Base-by-base conservation (phyloP, 2,113 vertebrate species). In the Psophia crepitans region DNA sequence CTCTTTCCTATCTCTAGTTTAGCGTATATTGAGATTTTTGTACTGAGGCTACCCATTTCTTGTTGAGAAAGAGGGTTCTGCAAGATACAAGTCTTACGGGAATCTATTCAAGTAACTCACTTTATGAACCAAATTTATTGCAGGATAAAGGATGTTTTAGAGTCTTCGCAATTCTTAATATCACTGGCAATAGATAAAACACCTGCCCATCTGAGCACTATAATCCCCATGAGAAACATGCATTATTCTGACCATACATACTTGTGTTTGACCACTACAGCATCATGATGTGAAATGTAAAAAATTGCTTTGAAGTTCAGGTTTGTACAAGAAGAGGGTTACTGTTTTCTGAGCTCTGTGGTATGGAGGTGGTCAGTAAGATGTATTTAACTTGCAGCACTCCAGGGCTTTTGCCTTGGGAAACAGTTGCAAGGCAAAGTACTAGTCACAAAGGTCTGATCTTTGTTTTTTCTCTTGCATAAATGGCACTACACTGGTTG, bases 401-500 rank as follows among this genome's bases (percentile, higher is more conserved):
- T 87, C 11, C 4, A 22, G 35, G 58, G 39, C 2, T 76, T 83
- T 91, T 83, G 17, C 43, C 21, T 27, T 64, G 21, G 39, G 53
- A 51, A 80, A 26, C 12, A 49, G 23, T 61, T 73, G 4, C 35
- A 41, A 37, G 23, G 5, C 6, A 54, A 73, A 17, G 17, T 87
- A 19, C n/a, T 65, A 10, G 8, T 51, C 24, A 76, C 4, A 68
- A 32, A 57, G 18, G 5, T 79, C 15, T 4, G 0, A 49, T 81
- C 28, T 23, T 82, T 58, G 3, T 11, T 64, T 90, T 53, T 66
- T 32, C 19, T 46, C 17, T 63, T 0, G 1, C 22, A 12, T 44
- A 28, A 57, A 23, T 53, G 24, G 8, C 28, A 43, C 8, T 41
- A 22, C 12, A 63, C 11, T 6, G 0, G 3, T 21, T 37, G 5